Percentiles rank a stretch among this genome's conserved stretches.
Evolutionary conservation across 2,888 invertebrate species (phyloP).

Genomic region (Heliconius aoede): DNA sequence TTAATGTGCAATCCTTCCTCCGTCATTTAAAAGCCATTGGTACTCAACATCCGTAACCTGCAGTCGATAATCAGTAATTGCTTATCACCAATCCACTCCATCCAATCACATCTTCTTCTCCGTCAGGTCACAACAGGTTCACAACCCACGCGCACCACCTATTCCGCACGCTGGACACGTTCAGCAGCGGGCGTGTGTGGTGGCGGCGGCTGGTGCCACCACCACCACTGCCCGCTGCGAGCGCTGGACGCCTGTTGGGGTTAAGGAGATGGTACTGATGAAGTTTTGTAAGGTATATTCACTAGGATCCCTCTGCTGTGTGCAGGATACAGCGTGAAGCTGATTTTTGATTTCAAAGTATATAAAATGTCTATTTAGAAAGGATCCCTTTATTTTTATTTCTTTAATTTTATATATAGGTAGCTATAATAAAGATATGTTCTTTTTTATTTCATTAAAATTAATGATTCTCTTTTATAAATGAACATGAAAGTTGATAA

Average conservation of each 20-base stretch:
- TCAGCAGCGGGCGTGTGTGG: slow-evolving; percentile 68
- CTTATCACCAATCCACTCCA: too few relatives aligned
- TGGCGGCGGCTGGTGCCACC: slow-evolving; percentile 69
- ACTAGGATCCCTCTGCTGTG: too few relatives aligned
- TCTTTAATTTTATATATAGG: too few relatives aligned
- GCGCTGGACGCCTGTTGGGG: slow-evolving; percentile 57
- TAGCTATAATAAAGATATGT: too few relatives aligned
- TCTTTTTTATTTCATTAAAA: too few relatives aligned
- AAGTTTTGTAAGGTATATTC: slow-evolving; percentile 77
- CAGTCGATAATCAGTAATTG: too few relatives aligned
- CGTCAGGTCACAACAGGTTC: slow-evolving; percentile 70
- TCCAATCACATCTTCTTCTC: too few relatives aligned
- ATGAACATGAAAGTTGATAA: background rate
- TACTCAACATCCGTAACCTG: too few relatives aligned
- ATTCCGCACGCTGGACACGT: slow-evolving; percentile 68
- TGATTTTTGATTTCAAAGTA: too few relatives aligned
- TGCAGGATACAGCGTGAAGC: slow-evolving; percentile 2
- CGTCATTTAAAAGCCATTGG: too few relatives aligned
- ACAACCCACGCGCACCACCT: slow-evolving; percentile 69
- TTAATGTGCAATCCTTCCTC: too few relatives aligned
- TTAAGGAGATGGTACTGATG: slow-evolving; percentile 54
- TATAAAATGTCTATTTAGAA: background rate
- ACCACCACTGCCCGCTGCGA: slow-evolving; percentile 65
- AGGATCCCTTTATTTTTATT: background rate
- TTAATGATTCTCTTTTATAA: too few relatives aligned